Evolutionary conservation across 1,140 invertebrate species (phyloP).

Genomic region (Euura lappo): DNA sequence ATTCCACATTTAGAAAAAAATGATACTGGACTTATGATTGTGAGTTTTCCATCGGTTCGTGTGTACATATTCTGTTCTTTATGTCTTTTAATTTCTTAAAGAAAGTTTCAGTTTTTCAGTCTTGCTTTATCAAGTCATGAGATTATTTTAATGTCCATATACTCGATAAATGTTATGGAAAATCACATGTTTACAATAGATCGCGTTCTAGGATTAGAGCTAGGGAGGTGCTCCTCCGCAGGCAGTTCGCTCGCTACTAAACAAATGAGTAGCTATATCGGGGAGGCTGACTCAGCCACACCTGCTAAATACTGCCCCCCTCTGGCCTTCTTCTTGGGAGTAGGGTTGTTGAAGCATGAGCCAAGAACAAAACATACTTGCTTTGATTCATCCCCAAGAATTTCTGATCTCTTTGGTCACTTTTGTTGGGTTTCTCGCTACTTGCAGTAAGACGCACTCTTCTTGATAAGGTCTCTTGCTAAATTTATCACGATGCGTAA

Average conservation of each 20-base stretch:
- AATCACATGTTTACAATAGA: slow-evolving; percentile 2
- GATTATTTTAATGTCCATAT: not conserved
- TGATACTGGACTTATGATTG: not conserved
- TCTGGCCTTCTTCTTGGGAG: slow-evolving; percentile 9
- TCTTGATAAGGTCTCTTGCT: slow-evolving; percentile 34
- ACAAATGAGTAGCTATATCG: slow-evolving; percentile 52
- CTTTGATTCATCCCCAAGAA: slow-evolving; percentile 43
- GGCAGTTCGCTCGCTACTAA: slow-evolving; percentile 50
- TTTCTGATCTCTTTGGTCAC: slow-evolving; percentile 24
- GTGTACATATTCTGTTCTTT: not conserved
- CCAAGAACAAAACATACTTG: slow-evolving; percentile 57
- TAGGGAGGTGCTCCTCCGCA: slow-evolving; percentile 48
- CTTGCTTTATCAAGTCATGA: slow-evolving; percentile 16
- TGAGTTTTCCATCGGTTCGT: not conserved
- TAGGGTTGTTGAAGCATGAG: slow-evolving; percentile 20
- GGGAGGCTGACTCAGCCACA: slow-evolving; percentile 53
- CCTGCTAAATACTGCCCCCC: slow-evolving; percentile 36
- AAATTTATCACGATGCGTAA: slow-evolving; percentile 32
- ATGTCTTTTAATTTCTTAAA: not conserved
- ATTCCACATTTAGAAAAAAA: not conserved
- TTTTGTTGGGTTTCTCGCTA: slow-evolving; percentile 22
- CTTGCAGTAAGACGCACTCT: slow-evolving; percentile 25
- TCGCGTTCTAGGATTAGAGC: slow-evolving; percentile 9
- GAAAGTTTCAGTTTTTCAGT: slow-evolving; percentile 18
- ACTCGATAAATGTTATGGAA: not conserved